Base-by-base conservation (phyloP, 2,888 invertebrate genomes). In the Eueremaeus valkanovi region DNA sequence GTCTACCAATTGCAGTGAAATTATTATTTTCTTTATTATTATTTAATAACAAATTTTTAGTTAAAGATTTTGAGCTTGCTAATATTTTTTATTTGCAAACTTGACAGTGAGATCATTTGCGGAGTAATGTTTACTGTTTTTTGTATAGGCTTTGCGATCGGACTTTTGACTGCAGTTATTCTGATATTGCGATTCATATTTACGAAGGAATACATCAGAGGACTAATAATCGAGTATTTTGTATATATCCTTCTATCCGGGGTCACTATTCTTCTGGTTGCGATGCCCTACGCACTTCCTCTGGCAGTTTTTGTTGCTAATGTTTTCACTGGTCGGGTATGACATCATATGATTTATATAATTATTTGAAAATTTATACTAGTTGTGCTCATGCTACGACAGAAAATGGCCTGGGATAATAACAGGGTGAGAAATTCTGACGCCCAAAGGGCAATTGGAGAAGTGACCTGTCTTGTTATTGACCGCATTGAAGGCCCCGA, bases 381-480 rank as follows among this genome's bases (percentile, higher is more conserved):
- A n/a, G n/a, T n/a, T n/a, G n/a, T n/a, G n/a, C n/a, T n/a, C n/a
- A n/a, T n/a, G n/a, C n/a, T n/a, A n/a, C n/a, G n/a, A n/a, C 45
- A 76, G 75, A 77, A 77, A 77, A 77, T 77, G 77, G 76, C 76
- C 75, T 33, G 51, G 16, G 77, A 77, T 58, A 77, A 77, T 40
- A 77, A 77, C 73, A 86, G 99, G 84, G 99, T 99, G 74, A 89
- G 99, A 74, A 99, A 99, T 86, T 88, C 99, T 86, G 99, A 99
- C 86, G 99, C 99, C 21, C 99, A 99, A 85, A 99, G 99, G 86
- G 99, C 99, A 0, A 99, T 99, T 99, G 99, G 99, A 81, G 99
- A 99, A 86, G 99, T 99, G 73, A 99, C 97, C 75, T 96, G 95
- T 84, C 84, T 99, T 78, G 93, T 94, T 83, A 93, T 99, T 78